Conservation (phyloP, 2,888 invertebrate species). For the Allacma fusca region DNA sequence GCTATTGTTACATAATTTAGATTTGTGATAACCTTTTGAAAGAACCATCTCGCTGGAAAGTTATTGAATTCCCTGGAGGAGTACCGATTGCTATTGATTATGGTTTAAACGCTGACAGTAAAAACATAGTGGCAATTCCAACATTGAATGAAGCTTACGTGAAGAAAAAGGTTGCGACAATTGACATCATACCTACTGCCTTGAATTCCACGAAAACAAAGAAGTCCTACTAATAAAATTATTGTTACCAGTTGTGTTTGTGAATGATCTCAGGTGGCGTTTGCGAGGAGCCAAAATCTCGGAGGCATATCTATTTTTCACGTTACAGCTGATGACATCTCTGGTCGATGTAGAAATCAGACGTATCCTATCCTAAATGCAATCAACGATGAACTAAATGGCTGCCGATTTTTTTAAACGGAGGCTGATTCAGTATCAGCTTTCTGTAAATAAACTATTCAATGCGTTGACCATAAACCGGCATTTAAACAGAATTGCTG, state of each 20-base stretch:
- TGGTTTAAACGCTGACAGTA: too few relatives aligned
- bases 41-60: neutral
- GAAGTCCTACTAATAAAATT: too few relatives aligned
- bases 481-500: too few relatives aligned
- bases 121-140: neutral
- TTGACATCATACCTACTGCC: too few relatives aligned
- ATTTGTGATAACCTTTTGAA: neutral
- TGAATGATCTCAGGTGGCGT: too few relatives aligned
- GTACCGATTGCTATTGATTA: conserved; percentile 9
- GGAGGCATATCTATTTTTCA: neutral
- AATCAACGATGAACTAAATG: neutral
- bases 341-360: neutral
- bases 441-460: too few relatives aligned
- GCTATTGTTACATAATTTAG: neutral
- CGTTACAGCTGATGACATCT: neutral
- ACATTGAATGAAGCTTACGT: neutral
- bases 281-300: neutral
- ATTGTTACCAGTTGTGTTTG: neutral
- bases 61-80: conserved; percentile 11
- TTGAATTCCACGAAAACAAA: too few relatives aligned
- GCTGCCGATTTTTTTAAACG: neutral
- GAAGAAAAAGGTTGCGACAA: neutral
- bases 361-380: conserved; percentile 5
- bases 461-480: too few relatives aligned
- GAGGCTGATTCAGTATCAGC: too few relatives aligned